Base-by-base conservation (phyloP, 1,140 invertebrate genomes). In the Pollicipes pollicipes region DNA sequence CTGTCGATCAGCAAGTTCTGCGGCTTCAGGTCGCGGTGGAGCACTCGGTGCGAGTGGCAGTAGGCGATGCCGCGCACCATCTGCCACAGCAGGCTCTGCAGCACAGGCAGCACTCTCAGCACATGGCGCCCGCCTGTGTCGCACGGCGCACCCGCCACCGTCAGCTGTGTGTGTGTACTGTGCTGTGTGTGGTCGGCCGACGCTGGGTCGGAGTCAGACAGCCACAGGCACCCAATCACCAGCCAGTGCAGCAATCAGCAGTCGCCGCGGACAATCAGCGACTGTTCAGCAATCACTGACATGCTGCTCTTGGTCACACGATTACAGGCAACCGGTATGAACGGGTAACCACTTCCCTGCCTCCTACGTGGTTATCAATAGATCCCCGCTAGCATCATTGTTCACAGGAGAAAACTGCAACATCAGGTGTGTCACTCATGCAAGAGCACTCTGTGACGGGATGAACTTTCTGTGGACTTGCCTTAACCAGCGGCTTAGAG, bases 1-100 rank as follows among this genome's bases (percentile, higher is more conserved):
- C 28, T 66, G 77, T 95, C 90, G 31, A 95, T 86, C 10, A 95
- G 82, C 58, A 96, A 81, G 82, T 96, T 96, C 81, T 95, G 93
- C 24, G 93, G 93, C 79, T 95, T 95, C 30, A 95, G 82, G 83
- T 96, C 93, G 73, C 93, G 83, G 79, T 96, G 93, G 35, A 95
- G 80, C 71, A 95, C 88, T 71, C 93, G 83, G 76, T 90, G 86
- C 1, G 88, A 84, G 79, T 99, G 97, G 78, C 97, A 97, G 79
- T 93, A 98, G 4, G 88, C 84, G 24, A 99, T 85, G 0, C 91
- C 96, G 76, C 90, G 86, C 24, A 94, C 79, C 73, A 99, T 85
- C 83, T 99, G 95, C 77, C 88, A 87, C 76, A 97, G 82, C 80
- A 92, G 94, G 74, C 84, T 85, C 82, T 85, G 76, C 32, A 75